These are phyloP conservation scores for Mycogona germanica DNA, from an alignment of 2,888 invertebrate genomes.

Conservation along the genomic window DNA sequence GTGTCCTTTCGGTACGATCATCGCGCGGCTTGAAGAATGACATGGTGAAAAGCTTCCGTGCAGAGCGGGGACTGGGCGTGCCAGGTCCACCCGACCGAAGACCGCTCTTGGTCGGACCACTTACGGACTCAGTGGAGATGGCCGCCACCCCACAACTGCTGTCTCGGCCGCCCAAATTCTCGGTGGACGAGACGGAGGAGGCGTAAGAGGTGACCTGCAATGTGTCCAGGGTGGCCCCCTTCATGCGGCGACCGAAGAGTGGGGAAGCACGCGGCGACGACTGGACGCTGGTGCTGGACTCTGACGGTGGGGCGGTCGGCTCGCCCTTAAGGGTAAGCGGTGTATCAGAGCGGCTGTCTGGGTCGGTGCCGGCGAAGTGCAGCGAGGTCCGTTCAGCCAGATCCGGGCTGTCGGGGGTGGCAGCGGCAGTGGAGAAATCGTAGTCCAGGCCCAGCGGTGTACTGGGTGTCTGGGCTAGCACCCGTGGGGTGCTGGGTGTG, in stretches of 20 bases:
- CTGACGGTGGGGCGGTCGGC: background rate
- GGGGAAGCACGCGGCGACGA: slow-evolving; percentile 11
- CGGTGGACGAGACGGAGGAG: background rate
- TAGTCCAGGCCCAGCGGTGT: slow-evolving; percentile 13
- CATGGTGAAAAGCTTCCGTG: slow-evolving; percentile 19
- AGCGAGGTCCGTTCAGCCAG: background rate
- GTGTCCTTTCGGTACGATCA: slow-evolving; percentile 16
- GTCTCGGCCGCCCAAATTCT: background rate
- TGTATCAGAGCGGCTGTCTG: background rate
- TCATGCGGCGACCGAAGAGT: slow-evolving; percentile 5
- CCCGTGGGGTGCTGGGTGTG: slow-evolving; percentile 20
- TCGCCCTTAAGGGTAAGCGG: too few species aligned
- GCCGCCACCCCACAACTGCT: background rate
- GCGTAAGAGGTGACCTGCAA: background rate
- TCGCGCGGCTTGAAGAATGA: slow-evolving; percentile 20
- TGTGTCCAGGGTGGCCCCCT: background rate
- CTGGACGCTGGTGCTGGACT: background rate
- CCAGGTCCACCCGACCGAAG: background rate
- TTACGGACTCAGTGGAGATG: too few species aligned
- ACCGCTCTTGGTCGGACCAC: background rate
- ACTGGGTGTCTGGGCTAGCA: slow-evolving; percentile 16
- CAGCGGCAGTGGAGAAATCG: background rate
- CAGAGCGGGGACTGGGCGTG: slow-evolving; percentile 20
- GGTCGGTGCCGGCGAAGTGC: background rate
- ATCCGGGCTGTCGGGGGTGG: slow-evolving; percentile 9